These are phyloP conservation scores for Zele albiditarsus DNA, from an alignment of 2,888 invertebrate species.

Conservation along the genomic window DNA sequence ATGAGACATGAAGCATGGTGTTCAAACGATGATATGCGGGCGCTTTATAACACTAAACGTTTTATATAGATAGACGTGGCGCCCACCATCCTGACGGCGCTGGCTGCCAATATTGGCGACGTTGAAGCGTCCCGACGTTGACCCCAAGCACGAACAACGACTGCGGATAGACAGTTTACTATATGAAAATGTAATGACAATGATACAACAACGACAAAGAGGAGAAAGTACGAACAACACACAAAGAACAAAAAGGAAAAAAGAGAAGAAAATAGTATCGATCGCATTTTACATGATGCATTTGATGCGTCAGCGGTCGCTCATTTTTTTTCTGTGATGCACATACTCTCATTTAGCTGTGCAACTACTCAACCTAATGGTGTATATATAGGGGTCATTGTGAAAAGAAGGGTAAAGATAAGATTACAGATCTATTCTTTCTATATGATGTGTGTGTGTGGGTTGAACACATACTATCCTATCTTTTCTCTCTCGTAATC, in stretches of 20 bases:
- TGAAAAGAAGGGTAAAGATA: conserved; percentile 6
- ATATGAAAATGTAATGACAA: conserved; percentile 11
- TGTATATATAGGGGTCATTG: neutral
- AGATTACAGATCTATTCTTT: neutral
- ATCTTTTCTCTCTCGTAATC: neutral
- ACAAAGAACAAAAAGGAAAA: neutral
- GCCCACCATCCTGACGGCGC: conserved; percentile 29
- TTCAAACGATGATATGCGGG: neutral
- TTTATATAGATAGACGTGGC: conserved; percentile 20
- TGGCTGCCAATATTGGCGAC: conserved; percentile 10
- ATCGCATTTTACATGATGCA: neutral
- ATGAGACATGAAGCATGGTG: neutral
- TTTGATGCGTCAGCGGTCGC: conserved; percentile 23
- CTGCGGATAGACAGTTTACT: conserved; percentile 1
- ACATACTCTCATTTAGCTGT: conserved; percentile 2
- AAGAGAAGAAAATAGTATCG: neutral
- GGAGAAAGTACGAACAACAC: neutral
- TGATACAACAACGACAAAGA: neutral
- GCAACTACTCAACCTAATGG: conserved; percentile 17
- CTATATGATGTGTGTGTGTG: neutral
- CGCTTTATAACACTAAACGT: conserved; percentile 8
- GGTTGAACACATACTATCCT: neutral
- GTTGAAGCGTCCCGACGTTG: conserved; percentile 27
- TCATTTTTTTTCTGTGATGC: neutral
- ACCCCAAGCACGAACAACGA: conserved; percentile 15